Evolutionary conservation across 1,140 invertebrate genomes (phyloP), one percentile per base, ranked within the genome.

Genomic region (Bombus huntii): DNA sequence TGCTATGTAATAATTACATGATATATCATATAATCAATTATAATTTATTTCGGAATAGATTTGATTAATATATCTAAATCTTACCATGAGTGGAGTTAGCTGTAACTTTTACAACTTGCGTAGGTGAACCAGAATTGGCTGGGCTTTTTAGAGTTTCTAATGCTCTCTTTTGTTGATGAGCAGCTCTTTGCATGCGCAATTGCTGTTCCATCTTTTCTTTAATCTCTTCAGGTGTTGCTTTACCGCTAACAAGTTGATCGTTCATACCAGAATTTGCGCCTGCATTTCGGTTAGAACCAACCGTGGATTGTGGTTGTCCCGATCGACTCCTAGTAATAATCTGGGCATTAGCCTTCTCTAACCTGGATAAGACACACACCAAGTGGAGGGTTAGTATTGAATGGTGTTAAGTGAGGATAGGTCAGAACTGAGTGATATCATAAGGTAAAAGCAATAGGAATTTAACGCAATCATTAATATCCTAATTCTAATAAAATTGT

Each of bases 191-290:
- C 88, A 98, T 96, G 72, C 98, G 97, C 53, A 99, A 94, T 90
- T 99, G 98, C 87, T 98, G 97, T 92, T 99, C 98, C 97, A 98
- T 97, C 93, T 98, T 98, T 83, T 98, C 98, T 93, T 98, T 98
- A 66, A 98, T 97, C 91, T 98, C 98, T 81, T 98, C 97, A 0
- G 97, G 96, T 37, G 96, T 96, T 0, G 96, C 95, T 93, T 97
- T 97, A 28, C 95, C 92, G 88, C 96, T 95, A 77, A 96, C 93
- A 62, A 94, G 94, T 75, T 94, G 95, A 73, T 95, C 94, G 28
- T 77, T 86, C 0, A 92, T 83, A 4, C 89, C 70, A 39, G 91
- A 80, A 57, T 88, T 92, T 81, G 94, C 81, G 12, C 83, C 81
- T 37, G 87, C 22, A 5, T 74, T 78, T 75, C 91, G 92, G 81